Percentiles rank a stretch among this genome's conserved stretches.
Evolutionary conservation across 2,113 vertebrate genomes (phyloP).

Genomic region (Ochotona princeps): DNA sequence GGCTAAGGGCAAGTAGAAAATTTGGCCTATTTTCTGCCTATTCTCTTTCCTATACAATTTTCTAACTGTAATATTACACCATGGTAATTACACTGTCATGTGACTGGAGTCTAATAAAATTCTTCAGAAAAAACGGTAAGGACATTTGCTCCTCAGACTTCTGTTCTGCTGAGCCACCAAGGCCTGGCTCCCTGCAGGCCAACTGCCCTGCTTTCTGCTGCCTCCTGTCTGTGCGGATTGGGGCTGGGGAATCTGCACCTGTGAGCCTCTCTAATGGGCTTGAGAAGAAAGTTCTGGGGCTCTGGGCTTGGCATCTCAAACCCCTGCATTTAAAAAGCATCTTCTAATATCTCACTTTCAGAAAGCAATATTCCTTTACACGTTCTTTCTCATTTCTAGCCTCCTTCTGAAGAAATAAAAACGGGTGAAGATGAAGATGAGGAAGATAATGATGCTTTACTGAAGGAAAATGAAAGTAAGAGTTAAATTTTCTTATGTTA

Average conservation of each 20-base stretch:
- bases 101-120: neutral
- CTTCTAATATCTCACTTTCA: neutral
- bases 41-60: neutral
- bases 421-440: slow-evolving; percentile 98
- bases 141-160: neutral
- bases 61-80: neutral
- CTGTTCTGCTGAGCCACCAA: neutral
- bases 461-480: slow-evolving; percentile 99
- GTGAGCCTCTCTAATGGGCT: neutral
- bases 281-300: neutral
- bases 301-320: neutral
- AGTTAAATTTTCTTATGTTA: slow-evolving; percentile 78
- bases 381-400: slow-evolving; percentile 85
- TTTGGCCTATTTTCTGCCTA: neutral
- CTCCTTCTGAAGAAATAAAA: slow-evolving; percentile 99
- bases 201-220: neutral
- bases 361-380: slow-evolving; percentile 42
- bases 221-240: neutral
- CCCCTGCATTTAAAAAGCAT: neutral
- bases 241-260: neutral
- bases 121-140: neutral
- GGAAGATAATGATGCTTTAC: slow-evolving; percentile 97
- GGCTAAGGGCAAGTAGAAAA: neutral
- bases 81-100: neutral
- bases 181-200: neutral